Evolutionary conservation across 1,140 invertebrate genomes (phyloP).

Genomic region (Drosophila nikananu): DNA sequence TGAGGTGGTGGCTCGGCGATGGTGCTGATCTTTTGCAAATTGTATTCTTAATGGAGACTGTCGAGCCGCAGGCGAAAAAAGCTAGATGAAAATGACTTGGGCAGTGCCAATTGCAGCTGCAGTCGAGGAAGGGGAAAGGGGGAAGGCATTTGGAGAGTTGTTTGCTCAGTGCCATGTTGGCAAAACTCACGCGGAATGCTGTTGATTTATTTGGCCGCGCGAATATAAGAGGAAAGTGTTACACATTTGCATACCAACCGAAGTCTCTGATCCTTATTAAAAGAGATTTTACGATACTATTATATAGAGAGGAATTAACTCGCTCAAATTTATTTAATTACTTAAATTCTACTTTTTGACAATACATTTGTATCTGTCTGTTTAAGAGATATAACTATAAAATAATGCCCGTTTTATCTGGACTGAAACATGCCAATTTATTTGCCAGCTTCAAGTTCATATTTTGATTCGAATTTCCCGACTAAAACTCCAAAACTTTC

Average conservation of each 20-base stretch:
- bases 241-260: neutral
- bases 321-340: neutral
- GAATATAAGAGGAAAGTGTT: neutral
- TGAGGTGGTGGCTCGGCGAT: conserved; percentile 7
- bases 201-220: conserved; percentile 4
- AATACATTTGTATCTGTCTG: neutral
- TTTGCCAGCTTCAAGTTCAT: neutral
- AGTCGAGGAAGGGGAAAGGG: neutral
- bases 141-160: conserved; percentile 21
- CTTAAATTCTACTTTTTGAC: too few relatives aligned
- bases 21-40: conserved; percentile 61
- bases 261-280: neutral
- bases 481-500: neutral
- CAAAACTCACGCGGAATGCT: conserved; percentile 17
- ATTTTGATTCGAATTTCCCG: conserved; percentile 6
- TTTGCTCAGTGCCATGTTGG: conserved; percentile 20
- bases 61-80: conserved; percentile 19
- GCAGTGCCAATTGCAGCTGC: conserved; percentile 49
- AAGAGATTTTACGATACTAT: neutral
- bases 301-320: neutral
- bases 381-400: neutral
- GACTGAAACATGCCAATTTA: neutral
- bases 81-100: conserved; percentile 57
- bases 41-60: conserved; percentile 71
- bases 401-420: neutral